Evolutionary conservation across 2,888 invertebrate species (phyloP).

Genomic region (Mamestra brassicae): DNA sequence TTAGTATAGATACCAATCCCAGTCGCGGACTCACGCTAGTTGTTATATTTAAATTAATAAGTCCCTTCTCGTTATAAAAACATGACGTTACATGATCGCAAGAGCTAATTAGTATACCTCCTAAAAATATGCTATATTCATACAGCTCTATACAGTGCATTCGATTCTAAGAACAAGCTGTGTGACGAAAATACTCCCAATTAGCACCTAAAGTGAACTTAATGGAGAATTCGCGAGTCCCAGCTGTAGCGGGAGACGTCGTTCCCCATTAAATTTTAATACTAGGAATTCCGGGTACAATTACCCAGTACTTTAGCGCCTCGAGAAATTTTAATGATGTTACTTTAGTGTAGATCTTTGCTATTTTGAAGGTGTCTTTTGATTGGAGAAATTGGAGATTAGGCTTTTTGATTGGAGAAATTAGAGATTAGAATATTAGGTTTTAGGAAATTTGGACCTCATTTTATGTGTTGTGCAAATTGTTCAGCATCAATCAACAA

Average conservation of each 20-base stretch:
- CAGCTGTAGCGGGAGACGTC: slow-evolving; percentile 24
- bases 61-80: neutral
- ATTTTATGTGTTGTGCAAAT: no score
- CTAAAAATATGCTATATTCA: neutral
- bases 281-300: slow-evolving; percentile 35
- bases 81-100: neutral
- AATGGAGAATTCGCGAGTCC: slow-evolving; percentile 28
- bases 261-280: slow-evolving; percentile 41
- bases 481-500: no score
- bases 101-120: neutral
- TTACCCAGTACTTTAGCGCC: slow-evolving; percentile 30
- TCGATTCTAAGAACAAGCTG: neutral
- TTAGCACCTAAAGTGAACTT: slow-evolving; percentile 39
- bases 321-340: slow-evolving; percentile 26
- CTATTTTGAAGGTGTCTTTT: neutral
- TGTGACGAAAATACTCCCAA: slow-evolving; percentile 25
- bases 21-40: neutral
- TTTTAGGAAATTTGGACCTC: no score
- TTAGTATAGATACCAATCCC: no score
- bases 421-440: no score
- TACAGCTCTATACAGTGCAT: neutral
- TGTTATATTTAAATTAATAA: neutral
- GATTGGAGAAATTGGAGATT: no score
- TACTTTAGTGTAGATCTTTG: slow-evolving; percentile 2
- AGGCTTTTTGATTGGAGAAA: no score